A percentile compares a stretch with the other conserved stretches of the same genome.
These are phyloP conservation scores for Acipenser oxyrinchus DNA, from an alignment of 2,797 vertebrate species.

Conservation along the genomic window DNA sequence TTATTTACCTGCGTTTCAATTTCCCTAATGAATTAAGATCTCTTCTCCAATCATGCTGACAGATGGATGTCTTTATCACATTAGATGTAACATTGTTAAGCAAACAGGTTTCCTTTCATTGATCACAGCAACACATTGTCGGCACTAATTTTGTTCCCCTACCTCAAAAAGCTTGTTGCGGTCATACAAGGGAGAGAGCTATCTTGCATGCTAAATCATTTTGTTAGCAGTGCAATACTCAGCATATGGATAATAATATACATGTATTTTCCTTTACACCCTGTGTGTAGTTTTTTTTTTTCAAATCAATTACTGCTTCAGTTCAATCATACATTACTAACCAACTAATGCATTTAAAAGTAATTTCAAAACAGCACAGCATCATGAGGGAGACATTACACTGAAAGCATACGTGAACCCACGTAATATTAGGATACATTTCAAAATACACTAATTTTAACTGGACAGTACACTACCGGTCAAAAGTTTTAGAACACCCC, in stretches of 20 bases:
- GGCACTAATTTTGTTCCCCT: slow-evolving; percentile 5
- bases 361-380: slow-evolving; percentile 16
- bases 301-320: slow-evolving; percentile 22
- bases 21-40: slow-evolving; percentile 44
- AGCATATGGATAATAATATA: slow-evolving; percentile 29
- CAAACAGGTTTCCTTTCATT: slow-evolving; percentile 16
- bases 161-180: slow-evolving; percentile 2
- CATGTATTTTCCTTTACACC: slow-evolving; percentile 13
- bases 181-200: neutral
- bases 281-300: slow-evolving; percentile 11
- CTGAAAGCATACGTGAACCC: neutral
- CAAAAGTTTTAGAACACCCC: too few relatives aligned
- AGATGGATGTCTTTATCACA: slow-evolving; percentile 29
- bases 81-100: slow-evolving; percentile 26
- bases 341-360: slow-evolving; percentile 25
- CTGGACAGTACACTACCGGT: too few relatives aligned
- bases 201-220: slow-evolving; percentile 9
- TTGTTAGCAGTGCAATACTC: slow-evolving; percentile 14
- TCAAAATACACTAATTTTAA: too few relatives aligned
- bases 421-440: neutral
- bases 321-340: slow-evolving; percentile 27
- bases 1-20: slow-evolving; percentile 27
- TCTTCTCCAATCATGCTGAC: slow-evolving; percentile 36
- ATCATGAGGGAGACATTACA: neutral
- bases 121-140: slow-evolving; percentile 19